A percentile compares a stretch with the other conserved stretches of the same genome.
These are phyloP conservation scores for Tinea trinotella DNA, from an alignment of 2,888 invertebrate species.

Conservation along the genomic window DNA sequence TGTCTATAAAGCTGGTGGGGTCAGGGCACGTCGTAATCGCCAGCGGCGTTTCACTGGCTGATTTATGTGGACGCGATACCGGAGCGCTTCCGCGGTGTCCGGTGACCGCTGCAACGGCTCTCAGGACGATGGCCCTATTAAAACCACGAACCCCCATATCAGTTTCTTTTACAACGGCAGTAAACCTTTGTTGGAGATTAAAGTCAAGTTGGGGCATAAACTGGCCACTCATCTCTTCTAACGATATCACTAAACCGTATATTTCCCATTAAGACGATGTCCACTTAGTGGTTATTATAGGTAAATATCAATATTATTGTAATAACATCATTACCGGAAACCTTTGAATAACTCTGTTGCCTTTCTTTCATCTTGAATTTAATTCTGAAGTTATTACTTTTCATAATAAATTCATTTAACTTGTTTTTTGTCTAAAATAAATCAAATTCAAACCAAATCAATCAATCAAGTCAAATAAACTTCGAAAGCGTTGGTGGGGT, in stretches of 20 bases:
- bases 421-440: no score
- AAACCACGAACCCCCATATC: constrained; percentile 30
- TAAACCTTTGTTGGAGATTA: constrained; percentile 10
- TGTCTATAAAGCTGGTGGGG: constrained; percentile 51
- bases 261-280: neutral
- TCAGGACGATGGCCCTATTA: constrained; percentile 30
- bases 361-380: no score
- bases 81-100: constrained; percentile 62
- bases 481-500: no score
- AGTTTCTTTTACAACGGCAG: constrained; percentile 15
- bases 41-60: constrained; percentile 54
- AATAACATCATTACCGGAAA: no score
- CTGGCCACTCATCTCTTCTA: neutral
- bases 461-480: no score
- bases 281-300: neutral
- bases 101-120: constrained; percentile 42
- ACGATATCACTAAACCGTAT: neutral
- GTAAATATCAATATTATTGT: no score
- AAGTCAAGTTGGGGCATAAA: constrained; percentile 10
- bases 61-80: constrained; percentile 59
- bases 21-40: constrained; percentile 37
- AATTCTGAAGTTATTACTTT: no score
- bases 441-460: no score
- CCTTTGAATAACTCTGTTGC: no score
- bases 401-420: no score